Evolutionary conservation across 2,888 invertebrate species (phyloP), one percentile per base, ranked within the genome.

Genomic region (Amphipoea lucens): DNA sequence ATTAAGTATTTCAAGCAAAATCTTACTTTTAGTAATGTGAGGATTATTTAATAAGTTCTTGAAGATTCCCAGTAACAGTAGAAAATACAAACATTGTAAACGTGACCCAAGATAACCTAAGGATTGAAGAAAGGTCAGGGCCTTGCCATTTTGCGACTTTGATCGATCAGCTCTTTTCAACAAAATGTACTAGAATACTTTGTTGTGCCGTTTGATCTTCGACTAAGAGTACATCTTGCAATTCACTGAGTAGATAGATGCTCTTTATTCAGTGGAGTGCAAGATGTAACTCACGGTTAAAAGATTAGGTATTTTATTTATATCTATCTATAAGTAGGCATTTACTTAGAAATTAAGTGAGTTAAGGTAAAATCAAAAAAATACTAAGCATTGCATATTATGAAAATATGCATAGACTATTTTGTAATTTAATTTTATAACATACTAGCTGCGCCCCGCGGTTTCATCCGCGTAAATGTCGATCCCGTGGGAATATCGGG

Each of bases 61-160:
- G 17, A 40, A 69, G 6, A 69, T 65, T 78, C 54, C 42, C 45
- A 65, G 40, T 40, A 60, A 65, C 5, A 40, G 17, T 45, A 36
- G 63, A 83, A 40, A 79, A 84, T 20, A 63, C 40, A 68, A 74
- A 74, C 17, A 73, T 69, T 73, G 63, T 45, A 20, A 36, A 60
- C 40, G 63, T 80, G 75, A 65, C 75, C 68, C 51, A 54, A 65
- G 72, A 82, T 83, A 85, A 87, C 79, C 82, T 81, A 65, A 76
- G 77, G 79, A 82, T 75, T 85, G 63, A 78, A 81, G 83, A 85
- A 76, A 79, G 76, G 68, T 74, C 71, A 78, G 68, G 45, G 75
- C 80, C 20, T 71, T 45, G 67, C 7, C 68, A 54, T 80, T 69
- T 60, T 29, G 65, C 20, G 63, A 68, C 72, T 75, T 75, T 69